Percentiles rank a stretch among this genome's conserved stretches.
Evolutionary conservation across 2,888 invertebrate genomes (phyloP).

Genomic region (Drosophila kuntzei): DNA sequence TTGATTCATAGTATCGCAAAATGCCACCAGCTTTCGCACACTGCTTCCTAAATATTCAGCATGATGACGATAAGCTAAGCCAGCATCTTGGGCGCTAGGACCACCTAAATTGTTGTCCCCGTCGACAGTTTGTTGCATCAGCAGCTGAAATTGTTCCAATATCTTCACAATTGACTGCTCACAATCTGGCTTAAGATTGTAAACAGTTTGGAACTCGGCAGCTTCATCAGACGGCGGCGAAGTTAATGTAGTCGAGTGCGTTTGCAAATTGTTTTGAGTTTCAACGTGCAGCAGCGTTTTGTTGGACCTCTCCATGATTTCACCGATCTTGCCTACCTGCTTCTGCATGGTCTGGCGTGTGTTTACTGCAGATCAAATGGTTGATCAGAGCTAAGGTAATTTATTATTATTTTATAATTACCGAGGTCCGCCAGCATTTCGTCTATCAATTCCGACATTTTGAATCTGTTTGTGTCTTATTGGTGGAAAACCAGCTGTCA

Average conservation of each 20-base stretch:
- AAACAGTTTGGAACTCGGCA: conserved; percentile 33
- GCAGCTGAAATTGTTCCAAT: conserved; percentile 65
- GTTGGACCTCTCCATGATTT: conserved; percentile 82
- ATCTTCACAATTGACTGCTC: conserved; percentile 68
- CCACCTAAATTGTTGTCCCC: conserved; percentile 12
- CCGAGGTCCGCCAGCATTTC: conserved; percentile 72
- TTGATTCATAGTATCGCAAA: conserved; percentile 68
- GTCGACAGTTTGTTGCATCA: conserved; percentile 48
- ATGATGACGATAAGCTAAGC: conserved; percentile 55
- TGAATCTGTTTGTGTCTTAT: conserved; percentile 17
- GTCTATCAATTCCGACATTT: conserved; percentile 58
- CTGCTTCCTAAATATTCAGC: conserved; percentile 76
- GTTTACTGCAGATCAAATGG: conserved; percentile 41
- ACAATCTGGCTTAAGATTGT: conserved; percentile 64
- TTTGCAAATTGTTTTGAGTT: conserved; percentile 32
- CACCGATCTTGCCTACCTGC: conserved; percentile 70
- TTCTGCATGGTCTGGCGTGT: conserved; percentile 56
- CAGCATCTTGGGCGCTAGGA: conserved; percentile 39
- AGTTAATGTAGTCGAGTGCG: conserved; percentile 28
- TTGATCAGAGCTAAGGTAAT: background rate
- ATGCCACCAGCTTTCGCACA: conserved; percentile 78
- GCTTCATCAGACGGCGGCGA: conserved; percentile 6
- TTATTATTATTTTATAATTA: conserved; percentile 44
- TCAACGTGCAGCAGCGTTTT: conserved; percentile 81
- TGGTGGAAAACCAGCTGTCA: conserved; percentile 24